phyloP scores from a whole-genome alignment of 2,113 vertebrate species.

The Muntiacus reevesi region DNA sequence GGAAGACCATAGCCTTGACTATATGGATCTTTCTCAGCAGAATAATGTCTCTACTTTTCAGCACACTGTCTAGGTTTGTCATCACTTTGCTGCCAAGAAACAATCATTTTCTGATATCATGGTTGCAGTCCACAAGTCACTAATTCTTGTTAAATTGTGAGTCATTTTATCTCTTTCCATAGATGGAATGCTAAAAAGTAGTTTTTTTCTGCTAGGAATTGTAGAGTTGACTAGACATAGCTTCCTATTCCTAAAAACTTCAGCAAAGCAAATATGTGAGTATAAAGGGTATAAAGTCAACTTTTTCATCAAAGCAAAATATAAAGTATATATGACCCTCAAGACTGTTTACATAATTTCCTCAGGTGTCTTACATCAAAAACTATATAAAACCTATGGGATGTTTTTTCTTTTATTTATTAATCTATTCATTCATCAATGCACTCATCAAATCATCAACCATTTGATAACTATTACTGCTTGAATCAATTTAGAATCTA shows the following conservation, averaged over 20 bases:
- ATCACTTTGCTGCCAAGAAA: not conserved
- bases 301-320: not conserved
- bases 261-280: not conserved
- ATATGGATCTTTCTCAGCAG: fast-evolving
- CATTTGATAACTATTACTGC: not conserved
- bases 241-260: not conserved
- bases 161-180: not conserved
- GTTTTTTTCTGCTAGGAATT: not conserved
- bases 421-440: not conserved
- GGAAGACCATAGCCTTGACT: not conserved
- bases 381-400: not conserved
- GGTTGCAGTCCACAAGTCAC: not conserved
- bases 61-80: not conserved
- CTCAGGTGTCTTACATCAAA: not conserved
- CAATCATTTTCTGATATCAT: not conserved
- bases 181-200: not conserved
- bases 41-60: not conserved
- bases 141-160: not conserved
- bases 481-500: not conserved
- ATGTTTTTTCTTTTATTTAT: not conserved
- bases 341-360: not conserved
- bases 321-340: not conserved
- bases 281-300: not conserved
- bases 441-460: not conserved
- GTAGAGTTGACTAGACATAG: not conserved